Evolutionary conservation across 2,888 invertebrate genomes (phyloP), one percentile per base, ranked within the genome.

Genomic region (Plebejus melissa): DNA sequence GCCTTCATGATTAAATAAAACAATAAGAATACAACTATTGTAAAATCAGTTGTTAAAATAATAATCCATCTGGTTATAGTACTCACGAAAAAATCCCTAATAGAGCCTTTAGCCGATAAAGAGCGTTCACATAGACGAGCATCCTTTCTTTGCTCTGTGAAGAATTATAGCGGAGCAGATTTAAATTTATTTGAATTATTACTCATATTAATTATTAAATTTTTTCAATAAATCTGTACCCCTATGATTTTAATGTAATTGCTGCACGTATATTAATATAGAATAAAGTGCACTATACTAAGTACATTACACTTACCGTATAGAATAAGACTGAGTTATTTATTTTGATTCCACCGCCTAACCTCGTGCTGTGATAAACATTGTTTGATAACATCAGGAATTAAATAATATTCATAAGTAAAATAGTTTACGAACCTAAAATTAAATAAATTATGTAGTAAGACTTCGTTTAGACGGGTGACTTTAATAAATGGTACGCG

Each of bases 291-390:
- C 91, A 93, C 92, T 86, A 87, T 87, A 82, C 86, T 87, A 87
- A 80, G 74, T 69, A 65, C 22, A 82, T 84, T 82, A 86, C 83
- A 84, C 54, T 86, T 86, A 86, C 85, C 84, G 77, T 83, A 86
- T 92, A 92, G 91, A 83, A 81, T 91, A 91, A 91, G 92, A 91
- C 91, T 93, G 91, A 92, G 69, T 77, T 74, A 57, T 71, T 60
- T 72, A 65, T 76, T 69, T 74, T 70, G 22, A 28, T 70, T 76
- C 41, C 74, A 74, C 38, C 57, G 69, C 88, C 88, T 88, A 78
- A 86, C 86, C 87, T 88, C 87, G 85, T 80, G 87, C 90, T 91
- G 89, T 90, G 90, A 90, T 90, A 88, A 85, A 81, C 80, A 79
- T 82, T 82, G 82, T 76, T 76, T 76, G 75, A 74, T 72, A 72